Percentiles rank a stretch among this genome's conserved stretches.
phyloP scores from a whole-genome alignment of 2,113 vertebrate genomes.

The Petrocephalus zakoni region DNA sequence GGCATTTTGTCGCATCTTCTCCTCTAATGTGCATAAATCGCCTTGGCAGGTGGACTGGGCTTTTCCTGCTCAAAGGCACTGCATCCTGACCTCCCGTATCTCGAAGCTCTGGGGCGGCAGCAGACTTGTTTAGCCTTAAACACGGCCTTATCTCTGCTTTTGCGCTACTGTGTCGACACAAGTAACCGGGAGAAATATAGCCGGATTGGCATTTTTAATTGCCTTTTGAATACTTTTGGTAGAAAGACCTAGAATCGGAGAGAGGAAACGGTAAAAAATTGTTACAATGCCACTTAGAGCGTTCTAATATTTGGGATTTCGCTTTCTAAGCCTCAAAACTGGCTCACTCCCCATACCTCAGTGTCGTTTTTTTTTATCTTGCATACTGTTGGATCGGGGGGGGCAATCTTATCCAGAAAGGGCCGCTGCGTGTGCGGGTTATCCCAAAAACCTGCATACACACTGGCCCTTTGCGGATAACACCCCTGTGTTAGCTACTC shows the following conservation, averaged over 20 bases:
- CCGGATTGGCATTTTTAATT: background rate
- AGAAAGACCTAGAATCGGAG: background rate
- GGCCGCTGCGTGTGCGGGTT: no score
- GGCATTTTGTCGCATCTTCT: constrained; percentile 32
- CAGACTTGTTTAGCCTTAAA: background rate
- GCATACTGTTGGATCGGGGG: background rate
- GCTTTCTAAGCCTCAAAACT: background rate
- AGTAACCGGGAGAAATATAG: background rate
- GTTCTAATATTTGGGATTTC: background rate
- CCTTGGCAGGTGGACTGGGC: constrained; percentile 29
- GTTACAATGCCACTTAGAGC: background rate
- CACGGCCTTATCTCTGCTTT: background rate
- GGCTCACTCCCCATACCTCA: background rate
- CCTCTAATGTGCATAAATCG: constrained; percentile 54
- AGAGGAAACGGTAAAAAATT: background rate
- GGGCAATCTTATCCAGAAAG: no score
- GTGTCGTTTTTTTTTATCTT: background rate
- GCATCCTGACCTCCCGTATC: background rate
- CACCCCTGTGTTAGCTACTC: background rate
- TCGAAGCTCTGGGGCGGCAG: background rate
- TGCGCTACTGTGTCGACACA: background rate
- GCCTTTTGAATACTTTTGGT: background rate
- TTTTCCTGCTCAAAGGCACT: constrained; percentile 25
- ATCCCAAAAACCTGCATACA: no score
- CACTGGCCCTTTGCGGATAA: no score